Percentiles rank a stretch among this genome's conserved stretches.
Conservation (phyloP, 2,113 vertebrate species). For the Plestiodon gilberti region DNA sequence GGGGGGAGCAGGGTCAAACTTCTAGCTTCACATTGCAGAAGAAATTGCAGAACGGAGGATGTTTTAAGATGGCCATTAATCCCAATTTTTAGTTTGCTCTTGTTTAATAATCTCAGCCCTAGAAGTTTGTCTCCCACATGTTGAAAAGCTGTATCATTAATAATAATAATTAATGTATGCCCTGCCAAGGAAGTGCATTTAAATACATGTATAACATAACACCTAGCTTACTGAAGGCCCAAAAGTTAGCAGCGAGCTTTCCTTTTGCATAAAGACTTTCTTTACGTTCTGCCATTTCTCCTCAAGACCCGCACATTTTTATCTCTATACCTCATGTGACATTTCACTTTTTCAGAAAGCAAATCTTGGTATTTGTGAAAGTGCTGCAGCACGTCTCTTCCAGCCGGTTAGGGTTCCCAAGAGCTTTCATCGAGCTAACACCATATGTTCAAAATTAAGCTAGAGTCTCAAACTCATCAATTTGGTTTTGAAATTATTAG, state of each 20-base stretch:
- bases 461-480: not conserved
- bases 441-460: conserved; percentile 21
- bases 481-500: not conserved
- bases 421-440: not conserved
- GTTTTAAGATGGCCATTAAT: not conserved
- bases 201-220: not conserved
- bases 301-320: not conserved
- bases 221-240: not conserved
- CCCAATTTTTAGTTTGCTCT: not conserved
- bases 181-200: not conserved
- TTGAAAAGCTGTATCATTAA: too few species aligned
- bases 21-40: not conserved
- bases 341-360: conserved; percentile 14
- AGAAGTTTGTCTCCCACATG: not conserved
- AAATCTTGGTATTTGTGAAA: conserved; percentile 14
- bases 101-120: not conserved
- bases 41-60: not conserved
- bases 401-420: not conserved
- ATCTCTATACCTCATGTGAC: not conserved
- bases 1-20: not conserved
- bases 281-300: not conserved
- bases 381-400: not conserved
- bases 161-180: too few species aligned
- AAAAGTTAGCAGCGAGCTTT: not conserved
- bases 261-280: not conserved